Evolutionary conservation across 2,113 vertebrate genomes (phyloP), one percentile per base, ranked within the genome.

Genomic region (Oreamnos americanus): DNA sequence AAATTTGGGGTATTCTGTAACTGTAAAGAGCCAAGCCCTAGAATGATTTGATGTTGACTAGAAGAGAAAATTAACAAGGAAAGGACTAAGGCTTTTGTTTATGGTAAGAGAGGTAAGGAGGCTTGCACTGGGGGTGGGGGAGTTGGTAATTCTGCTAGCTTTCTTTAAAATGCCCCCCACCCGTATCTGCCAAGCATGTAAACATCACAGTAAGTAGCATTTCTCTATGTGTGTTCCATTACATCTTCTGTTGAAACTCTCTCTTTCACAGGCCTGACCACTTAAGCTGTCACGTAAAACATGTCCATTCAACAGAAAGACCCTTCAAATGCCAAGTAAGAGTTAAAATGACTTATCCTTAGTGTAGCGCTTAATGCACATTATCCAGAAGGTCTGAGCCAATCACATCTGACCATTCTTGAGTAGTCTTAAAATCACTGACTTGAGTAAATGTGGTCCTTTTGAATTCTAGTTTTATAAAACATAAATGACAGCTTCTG

Each of bases 241-340:
- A 90, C 93, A 36, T 98, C 97, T 97, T 98, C 87, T 98, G 93
- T 96, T 98, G 85, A 98, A 96, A 98, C 98, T 98, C 97, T 99
- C 98, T 98, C 96, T 96, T 97, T 99, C 95, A 97, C 98, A 99
- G 99, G 99, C 99, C 99, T 86, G 99, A 99, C 99, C 99, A 99
- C 98, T 99, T 99, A 99, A 99, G 99, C 99, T 99, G 99, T 99
- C 99, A 99, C 87, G 99, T 99, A 98, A 99, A 99, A 99, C 99
- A 99, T 96, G 99, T 99, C 99, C 99, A 99, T 99, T 99, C 99
- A 98, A 99, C 99, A 98, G 99, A 99, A 99, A 99, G 99, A 98
- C 99, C 99, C 96, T 99, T 99, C 99, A 99, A 99, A 99, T 99
- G 99, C 99, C 99, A 99, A 99, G 99, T 99, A 99, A 99, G 99